Evolutionary conservation across 2,888 invertebrate species (phyloP).

Genomic region (Copidosoma aretas): DNA sequence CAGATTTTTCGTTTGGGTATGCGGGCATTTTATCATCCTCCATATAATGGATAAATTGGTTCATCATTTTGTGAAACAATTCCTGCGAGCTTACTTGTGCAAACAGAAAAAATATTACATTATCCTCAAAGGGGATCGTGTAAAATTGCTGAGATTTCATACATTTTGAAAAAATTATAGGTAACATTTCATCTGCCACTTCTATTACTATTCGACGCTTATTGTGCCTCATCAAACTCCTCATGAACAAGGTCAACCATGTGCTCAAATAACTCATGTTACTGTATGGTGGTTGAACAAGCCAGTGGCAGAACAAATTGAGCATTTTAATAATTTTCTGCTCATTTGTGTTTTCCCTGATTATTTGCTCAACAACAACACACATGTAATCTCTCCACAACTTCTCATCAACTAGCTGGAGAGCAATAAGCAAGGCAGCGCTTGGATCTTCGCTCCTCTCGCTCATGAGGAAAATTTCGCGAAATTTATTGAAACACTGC

Average conservation of each 20-base stretch:
- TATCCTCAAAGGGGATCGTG: conserved; percentile 49
- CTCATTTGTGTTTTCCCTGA: not conserved
- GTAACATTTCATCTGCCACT: conserved; percentile 70
- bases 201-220: conserved; percentile 68
- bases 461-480: conserved; percentile 69
- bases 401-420: conserved; percentile 64
- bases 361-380: conserved; percentile 15
- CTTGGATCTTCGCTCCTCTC: conserved; percentile 64
- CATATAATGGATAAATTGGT: conserved; percentile 66
- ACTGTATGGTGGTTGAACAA: conserved; percentile 68
- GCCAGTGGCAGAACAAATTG: conserved; percentile 73
- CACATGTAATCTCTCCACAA: conserved; percentile 28
- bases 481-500: conserved; percentile 68
- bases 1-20: no score
- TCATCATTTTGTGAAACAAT: conserved; percentile 65
- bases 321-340: conserved; percentile 64
- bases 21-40: conserved; percentile 62
- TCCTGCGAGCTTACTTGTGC: conserved; percentile 6
- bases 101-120: conserved; percentile 58
- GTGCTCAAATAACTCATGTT: conserved; percentile 69
- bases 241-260: conserved; percentile 73
- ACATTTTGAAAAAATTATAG: conserved; percentile 64
- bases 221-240: conserved; percentile 64
- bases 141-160: conserved; percentile 19
- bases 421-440: conserved; percentile 69